phyloP scores from a whole-genome alignment of 2,113 vertebrate species.

The Mesembrinibis cayennensis region DNA sequence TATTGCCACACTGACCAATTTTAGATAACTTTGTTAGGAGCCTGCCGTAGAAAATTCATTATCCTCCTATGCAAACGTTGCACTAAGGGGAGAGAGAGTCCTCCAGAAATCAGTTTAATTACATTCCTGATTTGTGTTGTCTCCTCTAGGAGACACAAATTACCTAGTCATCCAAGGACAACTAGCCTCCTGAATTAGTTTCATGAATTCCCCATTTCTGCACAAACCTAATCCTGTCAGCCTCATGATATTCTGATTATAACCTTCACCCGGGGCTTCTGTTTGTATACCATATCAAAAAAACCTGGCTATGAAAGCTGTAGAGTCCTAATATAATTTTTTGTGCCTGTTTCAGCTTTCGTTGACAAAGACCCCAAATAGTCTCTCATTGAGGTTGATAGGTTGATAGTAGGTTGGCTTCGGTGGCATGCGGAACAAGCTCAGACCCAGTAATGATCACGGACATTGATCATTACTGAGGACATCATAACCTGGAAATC shows the following conservation, averaged over 20 bases:
- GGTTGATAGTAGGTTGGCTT: background rate
- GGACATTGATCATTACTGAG: background rate
- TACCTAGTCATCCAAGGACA: background rate
- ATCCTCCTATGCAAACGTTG: background rate
- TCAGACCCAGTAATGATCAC: background rate
- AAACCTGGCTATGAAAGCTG: background rate
- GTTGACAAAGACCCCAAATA: background rate
- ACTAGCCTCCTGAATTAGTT: background rate
- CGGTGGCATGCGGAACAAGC: rapidly evolving
- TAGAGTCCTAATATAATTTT: background rate
- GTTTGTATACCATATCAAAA: background rate
- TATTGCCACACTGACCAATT: background rate
- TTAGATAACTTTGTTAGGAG: background rate
- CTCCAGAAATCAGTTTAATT: background rate
- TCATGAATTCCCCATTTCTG: background rate
- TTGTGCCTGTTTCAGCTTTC: background rate
- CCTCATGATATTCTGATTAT: background rate
- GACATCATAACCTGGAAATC: background rate
- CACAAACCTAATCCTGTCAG: background rate
- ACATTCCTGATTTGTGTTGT: background rate
- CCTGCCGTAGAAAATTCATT: background rate
- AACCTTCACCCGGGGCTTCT: background rate
- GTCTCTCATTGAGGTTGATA: background rate
- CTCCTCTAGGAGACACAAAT: background rate
- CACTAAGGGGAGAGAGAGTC: background rate